Evolutionary conservation across 2,113 vertebrate species (phyloP).

Genomic region (Eurystomus gularis): DNA sequence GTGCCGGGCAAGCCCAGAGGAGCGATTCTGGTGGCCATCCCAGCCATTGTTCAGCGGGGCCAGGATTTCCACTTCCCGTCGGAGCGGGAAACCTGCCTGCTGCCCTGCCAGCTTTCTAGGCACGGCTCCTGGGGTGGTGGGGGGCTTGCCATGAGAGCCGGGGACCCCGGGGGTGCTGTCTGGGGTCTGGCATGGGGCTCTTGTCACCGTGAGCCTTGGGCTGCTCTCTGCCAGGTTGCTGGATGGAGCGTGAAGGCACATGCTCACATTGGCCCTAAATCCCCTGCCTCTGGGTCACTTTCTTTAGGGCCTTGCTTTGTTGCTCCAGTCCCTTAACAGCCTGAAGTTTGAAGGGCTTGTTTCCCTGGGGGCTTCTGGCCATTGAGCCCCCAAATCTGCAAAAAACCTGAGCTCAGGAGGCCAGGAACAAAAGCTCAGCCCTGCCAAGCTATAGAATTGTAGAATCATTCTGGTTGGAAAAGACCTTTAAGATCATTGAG

Average conservation of each 20-base stretch:
- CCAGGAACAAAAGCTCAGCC: fast-evolving
- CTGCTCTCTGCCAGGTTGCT: not conserved
- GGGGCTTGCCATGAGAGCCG: not conserved
- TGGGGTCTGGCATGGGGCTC: not conserved
- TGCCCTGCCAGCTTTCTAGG: not conserved
- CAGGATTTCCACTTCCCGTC: not conserved
- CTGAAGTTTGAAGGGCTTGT: not conserved
- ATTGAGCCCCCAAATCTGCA: not conserved
- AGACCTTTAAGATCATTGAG: too few relatives aligned
- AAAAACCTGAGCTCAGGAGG: not conserved
- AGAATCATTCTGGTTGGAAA: too few relatives aligned
- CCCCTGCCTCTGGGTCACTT: fast-evolving
- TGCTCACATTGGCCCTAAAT: fast-evolving
- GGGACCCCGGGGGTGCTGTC: not conserved
- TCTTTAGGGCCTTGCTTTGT: not conserved
- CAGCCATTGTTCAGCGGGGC: not conserved
- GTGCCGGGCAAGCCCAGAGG: fast-evolving
- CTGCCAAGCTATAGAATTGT: not conserved
- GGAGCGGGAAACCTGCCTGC: not conserved
- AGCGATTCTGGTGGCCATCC: not conserved
- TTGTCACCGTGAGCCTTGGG: not conserved
- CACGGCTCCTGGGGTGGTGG: not conserved
- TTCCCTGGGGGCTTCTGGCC: not conserved
- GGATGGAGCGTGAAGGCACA: fast-evolving
- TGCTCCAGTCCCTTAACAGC: not conserved